These are phyloP conservation scores for Episyrphus balteatus DNA, from an alignment of 1,140 invertebrate species.

Conservation along the genomic window DNA sequence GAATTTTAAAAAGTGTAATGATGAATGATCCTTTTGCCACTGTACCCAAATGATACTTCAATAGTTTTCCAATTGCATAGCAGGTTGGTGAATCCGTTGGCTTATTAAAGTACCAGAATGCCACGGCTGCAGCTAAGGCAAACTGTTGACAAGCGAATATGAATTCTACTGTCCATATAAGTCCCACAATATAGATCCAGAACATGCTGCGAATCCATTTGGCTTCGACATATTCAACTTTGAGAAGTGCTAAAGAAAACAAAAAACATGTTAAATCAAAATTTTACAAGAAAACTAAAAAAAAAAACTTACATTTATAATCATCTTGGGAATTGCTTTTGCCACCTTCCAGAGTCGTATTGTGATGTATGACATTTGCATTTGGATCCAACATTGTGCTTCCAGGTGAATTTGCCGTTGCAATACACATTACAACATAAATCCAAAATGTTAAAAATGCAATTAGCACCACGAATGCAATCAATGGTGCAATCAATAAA, in stretches of 20 bases:
- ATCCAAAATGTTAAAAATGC: slow-evolving; percentile 80
- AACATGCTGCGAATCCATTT: slow-evolving; percentile 77
- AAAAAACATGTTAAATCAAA: slow-evolving; percentile 1
- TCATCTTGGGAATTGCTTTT: slow-evolving; percentile 10
- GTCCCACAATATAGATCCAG: slow-evolving; percentile 81
- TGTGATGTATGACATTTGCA: slow-evolving; percentile 13
- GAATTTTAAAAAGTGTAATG: slow-evolving; percentile 83
- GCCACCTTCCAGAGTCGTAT: not conserved
- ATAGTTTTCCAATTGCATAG: slow-evolving; percentile 59
- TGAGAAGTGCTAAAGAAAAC: slow-evolving; percentile 43
- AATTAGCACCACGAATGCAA: slow-evolving; percentile 70
- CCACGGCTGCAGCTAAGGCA: slow-evolving; percentile 78
- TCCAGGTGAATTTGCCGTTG: slow-evolving; percentile 44
- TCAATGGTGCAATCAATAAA: slow-evolving; percentile 76
- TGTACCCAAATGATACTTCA: slow-evolving; percentile 83
- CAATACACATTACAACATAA: slow-evolving; percentile 59
- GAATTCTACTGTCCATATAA: slow-evolving; percentile 84
- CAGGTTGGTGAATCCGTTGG: slow-evolving; percentile 48
- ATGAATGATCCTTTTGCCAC: slow-evolving; percentile 83
- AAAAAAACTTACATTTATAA: slow-evolving; percentile 19
- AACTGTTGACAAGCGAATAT: slow-evolving; percentile 86
- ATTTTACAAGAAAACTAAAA: not conserved
- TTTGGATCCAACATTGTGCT: slow-evolving; percentile 30
- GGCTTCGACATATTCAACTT: slow-evolving; percentile 55
- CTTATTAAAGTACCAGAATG: slow-evolving; percentile 72